Base-by-base conservation (phyloP, 2,113 vertebrate species). In the Pelodiscus sinensis region DNA sequence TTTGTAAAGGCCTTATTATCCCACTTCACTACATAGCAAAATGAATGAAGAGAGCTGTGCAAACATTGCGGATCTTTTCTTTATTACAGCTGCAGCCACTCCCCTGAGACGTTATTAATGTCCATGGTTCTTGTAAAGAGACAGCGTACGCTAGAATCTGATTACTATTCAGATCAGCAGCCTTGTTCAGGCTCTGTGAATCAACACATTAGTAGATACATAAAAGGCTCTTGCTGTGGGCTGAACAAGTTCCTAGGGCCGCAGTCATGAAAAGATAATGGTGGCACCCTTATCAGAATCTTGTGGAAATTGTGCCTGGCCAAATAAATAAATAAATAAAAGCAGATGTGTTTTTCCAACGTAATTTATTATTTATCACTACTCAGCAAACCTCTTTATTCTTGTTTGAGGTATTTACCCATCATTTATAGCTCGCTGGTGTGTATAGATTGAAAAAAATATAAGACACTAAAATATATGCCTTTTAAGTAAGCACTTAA, bases 91-190 rank as follows among this genome's bases (percentile, higher is more conserved):
- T 82, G 68, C 90, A 84, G 95, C 95, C 87, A 89, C 92, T 96
- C 97, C 96, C 92, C 5, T 19, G 96, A 97, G 97, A 96, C 22
- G 2, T 94, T 96, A 95, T 96, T 95, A 95, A 97, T 89, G 95
- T 97, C 96, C 95, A 25, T 0, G 58, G 89, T 91, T 96, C 96
- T 93, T 4, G 4, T 35, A 57, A 92, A 94, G 94, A 95, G 82
- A 92, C 57, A 0, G 95, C 52, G 71, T 92, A 86, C 0, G 1
- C 38, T 92, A 94, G 96, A 94, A 89, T 96, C 96, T 96, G 96
- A 97, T 97, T 96, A 78, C 97, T 93, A 95, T 94, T 98, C 96
- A 92, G 94, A 96, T 96, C 97, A 85, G 96, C 93, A 94, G 87
- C 93, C 82, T 94, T 86, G 77, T 94, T 91, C 92, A 29, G 92